Percentiles rank a stretch among this genome's conserved stretches.
phyloP scores from a whole-genome alignment of 2,113 vertebrate species.

The Odocoileus virginianus region DNA sequence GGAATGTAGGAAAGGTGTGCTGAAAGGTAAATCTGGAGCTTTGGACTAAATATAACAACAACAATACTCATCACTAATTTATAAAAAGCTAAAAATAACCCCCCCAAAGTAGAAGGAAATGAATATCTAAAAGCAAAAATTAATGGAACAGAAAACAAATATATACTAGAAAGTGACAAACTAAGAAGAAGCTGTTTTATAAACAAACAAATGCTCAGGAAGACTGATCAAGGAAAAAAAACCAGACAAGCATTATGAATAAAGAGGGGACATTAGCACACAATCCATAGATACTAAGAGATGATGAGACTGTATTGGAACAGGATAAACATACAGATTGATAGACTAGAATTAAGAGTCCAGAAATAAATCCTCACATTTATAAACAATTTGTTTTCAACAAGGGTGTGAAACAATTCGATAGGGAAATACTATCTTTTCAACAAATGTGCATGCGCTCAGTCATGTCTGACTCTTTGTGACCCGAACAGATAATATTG shows the following conservation, averaged over 20 bases:
- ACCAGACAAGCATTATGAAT: background rate
- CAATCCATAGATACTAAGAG: background rate
- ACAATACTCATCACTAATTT: background rate
- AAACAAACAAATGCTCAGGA: background rate
- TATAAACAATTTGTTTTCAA: background rate
- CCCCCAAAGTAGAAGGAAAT: background rate
- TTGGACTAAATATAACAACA: background rate
- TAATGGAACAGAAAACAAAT: background rate
- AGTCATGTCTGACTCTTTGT: background rate
- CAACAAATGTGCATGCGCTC: background rate
- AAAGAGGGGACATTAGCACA: background rate
- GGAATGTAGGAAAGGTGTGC: background rate
- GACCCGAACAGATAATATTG: background rate
- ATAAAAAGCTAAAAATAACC: background rate
- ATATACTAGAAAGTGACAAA: no score
- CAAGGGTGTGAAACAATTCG: background rate
- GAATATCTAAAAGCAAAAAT: background rate
- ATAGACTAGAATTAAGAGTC: background rate
- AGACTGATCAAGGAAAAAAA: background rate
- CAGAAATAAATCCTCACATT: background rate
- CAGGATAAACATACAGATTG: background rate
- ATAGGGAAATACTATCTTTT: background rate
- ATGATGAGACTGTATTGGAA: background rate
- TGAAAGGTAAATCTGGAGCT: background rate
- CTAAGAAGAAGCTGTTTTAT: background rate